phyloP scores from a whole-genome alignment of 2,797 vertebrate species.

The Ctenosaura bakeri region DNA sequence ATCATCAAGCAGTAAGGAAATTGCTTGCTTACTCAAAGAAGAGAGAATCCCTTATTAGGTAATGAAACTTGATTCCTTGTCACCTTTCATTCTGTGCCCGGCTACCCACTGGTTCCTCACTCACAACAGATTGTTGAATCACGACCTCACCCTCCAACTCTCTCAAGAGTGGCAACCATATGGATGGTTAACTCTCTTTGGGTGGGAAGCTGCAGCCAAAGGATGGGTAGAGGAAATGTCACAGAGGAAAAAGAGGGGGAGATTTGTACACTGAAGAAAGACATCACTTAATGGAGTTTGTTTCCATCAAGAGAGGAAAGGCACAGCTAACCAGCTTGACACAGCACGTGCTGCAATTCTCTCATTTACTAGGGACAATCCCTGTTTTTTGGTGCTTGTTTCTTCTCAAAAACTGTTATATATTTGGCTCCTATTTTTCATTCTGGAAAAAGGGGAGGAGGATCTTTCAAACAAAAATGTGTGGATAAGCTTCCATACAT shows the following conservation, averaged over 20 bases:
- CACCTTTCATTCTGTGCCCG: conserved; percentile 3
- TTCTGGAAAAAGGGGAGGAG: neutral
- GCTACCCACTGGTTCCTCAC: conserved; percentile 22
- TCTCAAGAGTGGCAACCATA: conserved; percentile 23
- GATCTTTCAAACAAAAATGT: neutral
- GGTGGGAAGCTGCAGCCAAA: neutral
- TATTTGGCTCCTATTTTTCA: neutral
- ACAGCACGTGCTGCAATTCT: neutral
- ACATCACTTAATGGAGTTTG: neutral
- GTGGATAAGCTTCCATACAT: neutral
- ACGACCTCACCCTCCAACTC: conserved; percentile 11
- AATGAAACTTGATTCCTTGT: neutral
- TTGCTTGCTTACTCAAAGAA: neutral
- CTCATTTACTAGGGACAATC: too few relatives aligned
- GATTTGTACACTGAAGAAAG: conserved; percentile 1
- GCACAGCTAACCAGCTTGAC: neutral
- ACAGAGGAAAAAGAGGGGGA: conserved; percentile 32
- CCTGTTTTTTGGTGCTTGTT: neutral
- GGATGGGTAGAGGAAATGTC: conserved; percentile 26
- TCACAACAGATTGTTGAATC: conserved; percentile 36
- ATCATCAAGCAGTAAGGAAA: neutral
- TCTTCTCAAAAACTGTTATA: neutral
- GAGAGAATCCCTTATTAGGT: neutral
- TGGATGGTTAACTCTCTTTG: conserved; percentile 18
- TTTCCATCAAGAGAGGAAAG: conserved; percentile 9